These are phyloP conservation scores for Scortum barcoo DNA, from an alignment of 2,113 vertebrate genomes.

Conservation along the genomic window DNA sequence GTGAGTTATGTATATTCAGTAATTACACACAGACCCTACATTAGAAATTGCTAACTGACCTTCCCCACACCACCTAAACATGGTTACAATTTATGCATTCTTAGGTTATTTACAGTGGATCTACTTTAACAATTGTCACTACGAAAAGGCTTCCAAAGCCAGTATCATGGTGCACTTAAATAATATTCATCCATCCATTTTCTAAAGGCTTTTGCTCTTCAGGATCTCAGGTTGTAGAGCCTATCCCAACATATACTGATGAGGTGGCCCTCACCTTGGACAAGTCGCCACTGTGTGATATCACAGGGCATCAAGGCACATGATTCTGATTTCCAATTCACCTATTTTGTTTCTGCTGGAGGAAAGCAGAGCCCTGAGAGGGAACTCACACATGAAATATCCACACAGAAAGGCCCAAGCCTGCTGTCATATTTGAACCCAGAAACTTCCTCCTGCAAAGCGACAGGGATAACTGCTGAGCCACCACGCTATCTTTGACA, in stretches of 20 bases:
- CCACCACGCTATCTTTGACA: slow-evolving; percentile 8
- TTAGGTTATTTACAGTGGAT: background rate
- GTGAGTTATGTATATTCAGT: too few relatives aligned
- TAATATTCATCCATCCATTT: background rate
- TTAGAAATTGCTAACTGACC: too few relatives aligned
- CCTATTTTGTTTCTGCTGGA: background rate
- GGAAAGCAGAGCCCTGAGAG: background rate
- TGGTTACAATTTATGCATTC: too few relatives aligned
- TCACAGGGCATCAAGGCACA: background rate
- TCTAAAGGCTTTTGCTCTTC: background rate
- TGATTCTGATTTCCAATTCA: background rate
- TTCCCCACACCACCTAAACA: too few relatives aligned
- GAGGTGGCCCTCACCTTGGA: background rate
- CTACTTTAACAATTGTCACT: background rate
- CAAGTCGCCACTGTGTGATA: background rate
- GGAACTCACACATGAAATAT: background rate
- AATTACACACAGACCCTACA: too few relatives aligned
- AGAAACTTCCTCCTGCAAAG: slow-evolving; percentile 8
- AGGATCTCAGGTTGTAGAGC: background rate
- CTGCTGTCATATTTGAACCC: background rate
- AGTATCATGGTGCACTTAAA: background rate
- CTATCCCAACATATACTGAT: background rate
- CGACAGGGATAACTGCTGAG: slow-evolving; percentile 28
- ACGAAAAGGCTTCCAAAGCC: background rate
- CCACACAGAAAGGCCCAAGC: background rate